These are phyloP conservation scores for Rhynchopsitta pachyrhyncha DNA, from an alignment of 2,113 vertebrate species.

Conservation along the genomic window DNA sequence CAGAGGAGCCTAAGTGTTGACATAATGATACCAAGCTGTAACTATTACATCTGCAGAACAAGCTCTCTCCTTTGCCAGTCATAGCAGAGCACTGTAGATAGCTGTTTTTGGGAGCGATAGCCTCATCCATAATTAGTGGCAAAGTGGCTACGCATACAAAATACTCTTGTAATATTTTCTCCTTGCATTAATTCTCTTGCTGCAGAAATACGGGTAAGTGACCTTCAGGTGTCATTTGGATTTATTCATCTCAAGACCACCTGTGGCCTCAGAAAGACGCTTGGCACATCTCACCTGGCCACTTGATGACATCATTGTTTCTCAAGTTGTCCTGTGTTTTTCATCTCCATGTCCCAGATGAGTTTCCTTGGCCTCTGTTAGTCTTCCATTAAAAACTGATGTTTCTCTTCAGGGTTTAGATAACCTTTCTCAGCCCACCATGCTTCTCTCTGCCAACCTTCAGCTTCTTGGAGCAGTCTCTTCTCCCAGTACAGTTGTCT, in stretches of 20 bases:
- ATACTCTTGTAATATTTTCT: background rate
- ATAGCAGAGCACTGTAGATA: background rate
- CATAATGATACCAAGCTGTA: background rate
- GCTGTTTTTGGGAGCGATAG: background rate
- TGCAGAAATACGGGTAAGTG: background rate
- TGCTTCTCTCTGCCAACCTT: background rate
- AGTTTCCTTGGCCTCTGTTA: background rate
- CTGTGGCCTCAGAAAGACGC: background rate
- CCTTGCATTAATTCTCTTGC: background rate
- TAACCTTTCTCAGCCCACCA: background rate
- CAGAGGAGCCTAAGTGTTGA: background rate
- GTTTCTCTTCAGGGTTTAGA: background rate
- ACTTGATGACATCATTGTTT: background rate
- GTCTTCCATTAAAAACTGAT: background rate
- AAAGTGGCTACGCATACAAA: background rate
- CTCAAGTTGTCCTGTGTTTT: background rate
- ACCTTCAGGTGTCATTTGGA: background rate
- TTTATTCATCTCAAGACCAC: background rate
- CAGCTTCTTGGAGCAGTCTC: background rate
- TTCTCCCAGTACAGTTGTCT: background rate
- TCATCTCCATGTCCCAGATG: background rate
- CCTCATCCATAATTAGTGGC: background rate
- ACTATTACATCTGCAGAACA: background rate
- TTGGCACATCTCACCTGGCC: background rate
- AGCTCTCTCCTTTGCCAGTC: background rate